A percentile compares a stretch with the other conserved stretches of the same genome.
These are phyloP conservation scores for Neoscelio sp. DNA, from an alignment of 2,888 invertebrate genomes.

Conservation along the genomic window DNA sequence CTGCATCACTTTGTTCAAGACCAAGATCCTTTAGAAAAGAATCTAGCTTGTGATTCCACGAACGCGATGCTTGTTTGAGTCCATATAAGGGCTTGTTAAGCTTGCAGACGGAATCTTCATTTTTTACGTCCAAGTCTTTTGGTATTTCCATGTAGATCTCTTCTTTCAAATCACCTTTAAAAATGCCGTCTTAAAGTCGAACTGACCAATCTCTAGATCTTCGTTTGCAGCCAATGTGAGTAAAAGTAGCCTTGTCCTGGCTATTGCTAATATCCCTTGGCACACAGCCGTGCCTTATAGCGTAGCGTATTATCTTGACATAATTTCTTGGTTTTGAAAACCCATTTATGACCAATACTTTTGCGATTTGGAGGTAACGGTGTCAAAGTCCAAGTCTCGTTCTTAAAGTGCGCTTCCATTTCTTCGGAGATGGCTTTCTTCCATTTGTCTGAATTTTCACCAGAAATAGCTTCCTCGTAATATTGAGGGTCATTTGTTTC, in stretches of 20 bases:
- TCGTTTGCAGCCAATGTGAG: conserved; percentile 66
- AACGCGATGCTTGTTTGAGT: conserved; percentile 77
- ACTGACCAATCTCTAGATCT: conserved; percentile 65
- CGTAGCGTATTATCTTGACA: neutral
- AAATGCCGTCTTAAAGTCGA: conserved; percentile 76
- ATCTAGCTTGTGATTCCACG: conserved; percentile 76
- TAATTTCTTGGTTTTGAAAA: conserved; percentile 1
- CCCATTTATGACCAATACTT: conserved; percentile 38
- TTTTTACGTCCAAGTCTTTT: conserved; percentile 68
- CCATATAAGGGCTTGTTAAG: conserved; percentile 75
- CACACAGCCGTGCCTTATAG: conserved; percentile 63
- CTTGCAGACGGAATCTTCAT: conserved; percentile 70
- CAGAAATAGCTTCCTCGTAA: conserved; percentile 35
- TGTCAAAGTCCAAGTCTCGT: conserved; percentile 6
- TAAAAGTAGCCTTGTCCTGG: conserved; percentile 51
- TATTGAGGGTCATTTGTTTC: conserved; percentile 61
- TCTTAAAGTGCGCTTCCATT: conserved; percentile 14
- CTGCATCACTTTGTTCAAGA: conserved; percentile 72
- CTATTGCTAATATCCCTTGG: conserved; percentile 7
- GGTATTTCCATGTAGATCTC: conserved; percentile 78
- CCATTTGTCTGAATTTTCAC: conserved; percentile 27
- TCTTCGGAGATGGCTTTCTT: conserved; percentile 31
- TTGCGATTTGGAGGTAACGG: neutral
- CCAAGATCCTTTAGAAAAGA: conserved; percentile 69
- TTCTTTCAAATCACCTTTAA: too few relatives aligned